Percentiles rank a stretch among this genome's conserved stretches.
phyloP scores from a whole-genome alignment of 2,113 vertebrate genomes.

The Ginglymostoma cirratum region DNA sequence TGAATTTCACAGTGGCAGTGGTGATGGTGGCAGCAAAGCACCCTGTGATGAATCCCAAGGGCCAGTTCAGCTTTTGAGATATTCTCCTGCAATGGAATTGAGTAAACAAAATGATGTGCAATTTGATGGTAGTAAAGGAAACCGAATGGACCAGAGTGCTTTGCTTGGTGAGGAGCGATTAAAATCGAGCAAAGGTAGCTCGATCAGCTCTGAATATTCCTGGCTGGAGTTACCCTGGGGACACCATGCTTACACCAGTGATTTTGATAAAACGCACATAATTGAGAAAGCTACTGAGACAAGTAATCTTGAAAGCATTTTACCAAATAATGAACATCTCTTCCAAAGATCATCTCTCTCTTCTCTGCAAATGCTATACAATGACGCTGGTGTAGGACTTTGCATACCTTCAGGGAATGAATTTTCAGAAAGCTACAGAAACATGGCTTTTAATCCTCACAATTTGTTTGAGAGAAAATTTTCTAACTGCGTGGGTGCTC shows the following conservation, averaged over 20 bases:
- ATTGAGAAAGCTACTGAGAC: slow-evolving; percentile 54
- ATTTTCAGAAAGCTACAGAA: slow-evolving; percentile 58
- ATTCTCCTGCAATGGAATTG: slow-evolving; percentile 69
- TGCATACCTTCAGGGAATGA: slow-evolving; percentile 59
- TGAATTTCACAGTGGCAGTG: slow-evolving; percentile 76
- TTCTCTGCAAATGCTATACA: slow-evolving; percentile 72
- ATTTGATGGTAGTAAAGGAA: slow-evolving; percentile 50
- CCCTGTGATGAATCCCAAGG: slow-evolving; percentile 57
- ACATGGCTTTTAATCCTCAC: slow-evolving; percentile 54
- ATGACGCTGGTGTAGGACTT: slow-evolving; percentile 59
- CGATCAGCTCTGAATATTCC: slow-evolving; percentile 83
- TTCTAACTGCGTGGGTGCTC: slow-evolving; percentile 58
- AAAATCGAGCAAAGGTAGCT: slow-evolving; percentile 86
- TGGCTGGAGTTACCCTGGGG: slow-evolving; percentile 95
- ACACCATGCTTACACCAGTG: slow-evolving; percentile 62
- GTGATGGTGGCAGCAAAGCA: slow-evolving; percentile 48
- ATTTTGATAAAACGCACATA: slow-evolving; percentile 60
- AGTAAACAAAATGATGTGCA: slow-evolving; percentile 50
- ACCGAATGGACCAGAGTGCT: slow-evolving; percentile 52
- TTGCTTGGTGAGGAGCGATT: slow-evolving; percentile 61
- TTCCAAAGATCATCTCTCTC: slow-evolving; percentile 69
- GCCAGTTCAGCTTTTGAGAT: slow-evolving; percentile 80
- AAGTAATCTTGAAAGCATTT: slow-evolving; percentile 51
- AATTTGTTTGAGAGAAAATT: slow-evolving; percentile 74
- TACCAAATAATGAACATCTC: slow-evolving; percentile 52